A percentile compares a stretch with the other conserved stretches of the same genome.
Evolutionary conservation across 2,888 invertebrate species (phyloP).

Genomic region (Clitarchus hookeri): DNA sequence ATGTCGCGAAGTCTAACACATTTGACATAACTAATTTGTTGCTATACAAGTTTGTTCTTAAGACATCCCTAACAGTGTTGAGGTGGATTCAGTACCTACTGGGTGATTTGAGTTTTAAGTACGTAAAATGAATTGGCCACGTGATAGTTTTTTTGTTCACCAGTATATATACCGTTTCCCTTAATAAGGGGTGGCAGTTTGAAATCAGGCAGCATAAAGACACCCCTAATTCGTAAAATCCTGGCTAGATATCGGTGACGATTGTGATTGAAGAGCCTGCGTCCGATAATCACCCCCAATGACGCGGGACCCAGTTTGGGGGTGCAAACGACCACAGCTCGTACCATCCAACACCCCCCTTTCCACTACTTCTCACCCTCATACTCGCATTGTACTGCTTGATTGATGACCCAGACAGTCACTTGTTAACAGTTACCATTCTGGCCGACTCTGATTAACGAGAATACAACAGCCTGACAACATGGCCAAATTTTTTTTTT

Average conservation of each 20-base stretch:
- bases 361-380: neutral
- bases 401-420: slow-evolving; percentile 32
- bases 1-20: too few relatives aligned
- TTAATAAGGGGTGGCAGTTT: neutral
- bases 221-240: neutral
- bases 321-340: neutral
- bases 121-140: neutral
- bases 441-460: slow-evolving; percentile 30
- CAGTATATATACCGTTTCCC: neutral
- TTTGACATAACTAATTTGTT: too few relatives aligned
- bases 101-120: too few relatives aligned
- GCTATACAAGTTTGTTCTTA: too few relatives aligned
- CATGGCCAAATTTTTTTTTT: slow-evolving; percentile 24
- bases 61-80: too few relatives aligned
- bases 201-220: neutral
- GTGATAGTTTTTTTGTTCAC: neutral
- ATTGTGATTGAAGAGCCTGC: slow-evolving; percentile 4
- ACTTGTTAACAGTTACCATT: slow-evolving; percentile 35
- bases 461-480: slow-evolving; percentile 25
- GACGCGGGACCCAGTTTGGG: neutral
- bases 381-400: slow-evolving; percentile 26
- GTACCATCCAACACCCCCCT: neutral
- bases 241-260: neutral
- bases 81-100: too few relatives aligned
- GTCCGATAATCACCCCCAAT: neutral